phyloP scores from a whole-genome alignment of 2,797 vertebrate species.

The Anomalospiza imberbis region DNA sequence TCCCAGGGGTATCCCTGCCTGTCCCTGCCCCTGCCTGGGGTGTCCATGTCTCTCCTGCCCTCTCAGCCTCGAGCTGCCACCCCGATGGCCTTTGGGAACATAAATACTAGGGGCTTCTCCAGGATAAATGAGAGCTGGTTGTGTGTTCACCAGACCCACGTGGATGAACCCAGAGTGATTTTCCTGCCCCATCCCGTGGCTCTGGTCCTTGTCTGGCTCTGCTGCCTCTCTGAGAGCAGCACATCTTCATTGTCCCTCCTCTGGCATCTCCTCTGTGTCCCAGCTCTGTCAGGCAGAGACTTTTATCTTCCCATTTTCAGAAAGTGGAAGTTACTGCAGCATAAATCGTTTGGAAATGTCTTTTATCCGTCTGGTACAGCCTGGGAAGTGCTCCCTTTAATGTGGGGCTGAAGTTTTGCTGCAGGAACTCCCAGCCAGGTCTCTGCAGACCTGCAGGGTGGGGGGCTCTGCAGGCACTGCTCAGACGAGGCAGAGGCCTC shows the following conservation, averaged over 20 bases:
- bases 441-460: neutral
- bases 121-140: neutral
- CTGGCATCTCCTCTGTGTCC: neutral
- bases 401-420: neutral
- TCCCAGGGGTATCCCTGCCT: neutral
- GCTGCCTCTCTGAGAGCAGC: neutral
- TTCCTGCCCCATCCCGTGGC: neutral
- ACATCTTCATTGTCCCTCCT: neutral
- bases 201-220: neutral
- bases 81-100: neutral
- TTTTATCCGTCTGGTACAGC: neutral
- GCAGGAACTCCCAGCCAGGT: neutral
- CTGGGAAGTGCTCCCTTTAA: neutral
- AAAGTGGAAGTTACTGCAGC: neutral
- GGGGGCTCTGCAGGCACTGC: neutral
- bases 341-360: neutral
- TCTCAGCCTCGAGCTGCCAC: neutral
- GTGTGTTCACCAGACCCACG: neutral
- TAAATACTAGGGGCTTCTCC: neutral
- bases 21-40: fast-evolving
- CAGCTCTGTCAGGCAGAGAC: neutral
- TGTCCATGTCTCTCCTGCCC: neutral
- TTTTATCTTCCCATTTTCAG: neutral
- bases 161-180: neutral
- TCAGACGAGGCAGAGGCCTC: neutral